Conservation (phyloP, 2,797 vertebrate species). For the Myiothlypis chrysogaster region DNA sequence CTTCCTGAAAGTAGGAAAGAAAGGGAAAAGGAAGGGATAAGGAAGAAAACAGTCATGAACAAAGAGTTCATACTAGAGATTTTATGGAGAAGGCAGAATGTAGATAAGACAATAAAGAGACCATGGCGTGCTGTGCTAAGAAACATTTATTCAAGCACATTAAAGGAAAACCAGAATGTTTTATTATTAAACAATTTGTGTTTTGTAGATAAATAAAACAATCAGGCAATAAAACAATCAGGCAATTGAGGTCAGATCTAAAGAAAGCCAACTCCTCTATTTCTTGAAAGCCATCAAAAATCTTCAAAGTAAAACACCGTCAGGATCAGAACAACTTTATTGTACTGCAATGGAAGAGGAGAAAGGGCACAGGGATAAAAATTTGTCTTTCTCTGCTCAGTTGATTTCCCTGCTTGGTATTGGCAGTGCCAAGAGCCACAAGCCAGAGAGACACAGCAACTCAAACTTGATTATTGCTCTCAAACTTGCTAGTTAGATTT, state of each 20-base stretch:
- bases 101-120: not conserved
- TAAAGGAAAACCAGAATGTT: not conserved
- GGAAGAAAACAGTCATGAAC: not conserved
- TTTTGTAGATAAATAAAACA: not conserved
- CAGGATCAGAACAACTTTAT: not conserved
- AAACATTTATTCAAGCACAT: not conserved
- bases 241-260: not conserved
- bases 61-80: not conserved
- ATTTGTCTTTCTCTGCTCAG: not conserved
- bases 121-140: rapidly evolving
- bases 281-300: not conserved
- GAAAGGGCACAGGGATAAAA: not conserved
- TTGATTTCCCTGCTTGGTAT: rapidly evolving
- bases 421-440: not conserved
- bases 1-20: not conserved
- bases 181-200: not conserved
- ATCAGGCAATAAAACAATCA: not conserved
- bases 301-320: not conserved
- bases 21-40: not conserved
- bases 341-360: not conserved
- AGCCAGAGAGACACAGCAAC: no score
- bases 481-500: not conserved
- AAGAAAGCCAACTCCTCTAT: not conserved
- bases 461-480: not conserved
- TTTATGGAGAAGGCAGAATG: not conserved